A percentile compares a stretch with the other conserved stretches of the same genome.
Evolutionary conservation across 2,888 invertebrate species (phyloP).

Genomic region (Nebria brevicollis): DNA sequence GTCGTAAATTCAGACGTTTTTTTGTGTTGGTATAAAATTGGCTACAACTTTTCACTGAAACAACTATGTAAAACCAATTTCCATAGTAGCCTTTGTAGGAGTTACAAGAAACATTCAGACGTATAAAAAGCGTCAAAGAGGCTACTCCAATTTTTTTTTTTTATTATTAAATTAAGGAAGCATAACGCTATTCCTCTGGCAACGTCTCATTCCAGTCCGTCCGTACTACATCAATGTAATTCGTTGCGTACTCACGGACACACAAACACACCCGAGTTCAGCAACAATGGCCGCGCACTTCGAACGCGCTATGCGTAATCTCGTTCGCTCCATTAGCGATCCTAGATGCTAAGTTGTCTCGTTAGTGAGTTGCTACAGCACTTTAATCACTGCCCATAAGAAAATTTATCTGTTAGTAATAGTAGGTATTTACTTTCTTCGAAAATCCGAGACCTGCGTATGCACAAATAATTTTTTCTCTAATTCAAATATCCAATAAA

Average conservation of each 20-base stretch:
- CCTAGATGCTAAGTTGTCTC: constrained; percentile 48
- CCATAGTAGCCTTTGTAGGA: neutral
- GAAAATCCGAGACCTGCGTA: neutral
- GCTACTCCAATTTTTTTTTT: constrained; percentile 19
- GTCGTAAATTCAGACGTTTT: neutral
- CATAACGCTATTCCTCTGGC: constrained; percentile 20
- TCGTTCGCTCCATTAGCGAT: constrained; percentile 48
- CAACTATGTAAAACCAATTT: neutral
- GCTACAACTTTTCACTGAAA: neutral
- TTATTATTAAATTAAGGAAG: constrained; percentile 39
- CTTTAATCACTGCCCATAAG: constrained; percentile 48
- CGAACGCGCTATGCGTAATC: constrained; percentile 53
- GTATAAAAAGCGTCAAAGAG: neutral
- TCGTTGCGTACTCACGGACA: neutral
- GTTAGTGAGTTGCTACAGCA: constrained; percentile 47
- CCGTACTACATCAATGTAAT: constrained; percentile 9
- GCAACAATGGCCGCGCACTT: constrained; percentile 18
- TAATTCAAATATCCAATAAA: no score
- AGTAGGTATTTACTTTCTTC: constrained; percentile 33
- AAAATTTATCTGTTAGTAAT: constrained; percentile 49
- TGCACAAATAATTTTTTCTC: neutral
- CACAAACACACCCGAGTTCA: neutral
- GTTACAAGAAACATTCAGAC: neutral
- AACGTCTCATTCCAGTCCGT: constrained; percentile 14
- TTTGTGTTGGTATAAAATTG: neutral